Conservation (phyloP, 2,113 vertebrate species). For the Mormyrus iriodes region DNA sequence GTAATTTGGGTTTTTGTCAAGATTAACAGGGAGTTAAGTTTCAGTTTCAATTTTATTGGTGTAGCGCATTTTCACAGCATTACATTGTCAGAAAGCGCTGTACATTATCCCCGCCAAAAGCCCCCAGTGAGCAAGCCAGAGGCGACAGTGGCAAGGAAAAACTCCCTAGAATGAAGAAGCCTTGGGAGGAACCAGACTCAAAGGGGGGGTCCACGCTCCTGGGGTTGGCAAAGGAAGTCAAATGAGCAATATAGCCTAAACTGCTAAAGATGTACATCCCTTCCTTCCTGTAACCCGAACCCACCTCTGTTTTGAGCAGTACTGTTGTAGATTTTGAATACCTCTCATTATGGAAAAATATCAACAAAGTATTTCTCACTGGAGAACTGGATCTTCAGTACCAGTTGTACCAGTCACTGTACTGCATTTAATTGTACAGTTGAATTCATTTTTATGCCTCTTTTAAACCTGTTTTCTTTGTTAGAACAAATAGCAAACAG, state of each 20-base stretch:
- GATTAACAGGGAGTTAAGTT: not conserved
- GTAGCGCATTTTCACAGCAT: not conserved
- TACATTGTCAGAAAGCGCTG: not conserved
- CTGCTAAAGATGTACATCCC: not conserved
- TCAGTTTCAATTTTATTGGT: not conserved
- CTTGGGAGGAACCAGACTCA: too few relatives aligned
- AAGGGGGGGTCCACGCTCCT: too few relatives aligned
- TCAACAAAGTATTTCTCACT: not conserved
- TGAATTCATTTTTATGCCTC: not conserved
- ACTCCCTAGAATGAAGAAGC: too few relatives aligned
- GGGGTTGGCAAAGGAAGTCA: not conserved
- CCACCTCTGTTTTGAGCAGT: not conserved
- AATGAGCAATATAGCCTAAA: not conserved
- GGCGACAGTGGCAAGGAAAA: too few relatives aligned
- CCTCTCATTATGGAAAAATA: not conserved
- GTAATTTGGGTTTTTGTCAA: not conserved
- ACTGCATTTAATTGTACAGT: not conserved
- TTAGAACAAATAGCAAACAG: not conserved
- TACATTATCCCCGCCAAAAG: too few relatives aligned
- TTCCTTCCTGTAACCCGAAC: not conserved
- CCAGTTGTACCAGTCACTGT: not conserved
- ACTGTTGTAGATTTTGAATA: not conserved
- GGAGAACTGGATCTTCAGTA: not conserved
- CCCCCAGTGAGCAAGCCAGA: too few relatives aligned
- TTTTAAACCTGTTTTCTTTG: not conserved